Evolutionary conservation across 2,113 vertebrate genomes (phyloP).

Genomic region (Crotalus viridis): DNA sequence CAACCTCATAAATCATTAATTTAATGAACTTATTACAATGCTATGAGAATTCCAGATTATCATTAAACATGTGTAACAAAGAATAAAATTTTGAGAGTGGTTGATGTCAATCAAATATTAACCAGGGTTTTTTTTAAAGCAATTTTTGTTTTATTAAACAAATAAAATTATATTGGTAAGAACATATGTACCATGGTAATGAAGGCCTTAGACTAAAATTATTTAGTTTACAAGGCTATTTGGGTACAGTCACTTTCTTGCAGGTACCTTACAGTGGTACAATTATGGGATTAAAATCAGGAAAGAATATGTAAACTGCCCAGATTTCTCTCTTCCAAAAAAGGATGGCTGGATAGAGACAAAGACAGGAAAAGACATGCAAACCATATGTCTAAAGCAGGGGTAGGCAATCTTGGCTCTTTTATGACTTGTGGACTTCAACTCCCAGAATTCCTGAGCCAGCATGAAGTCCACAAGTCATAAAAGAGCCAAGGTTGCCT

Average conservation of each 20-base stretch:
- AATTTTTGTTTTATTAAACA: neutral
- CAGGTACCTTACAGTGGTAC: neutral
- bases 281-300: neutral
- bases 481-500: too few relatives aligned
- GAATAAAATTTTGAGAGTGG: conserved; percentile 24
- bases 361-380: neutral
- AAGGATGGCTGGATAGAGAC: neutral
- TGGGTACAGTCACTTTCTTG: neutral
- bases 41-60: conserved; percentile 20
- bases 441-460: too few relatives aligned
- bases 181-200: neutral
- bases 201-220: neutral
- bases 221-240: neutral
- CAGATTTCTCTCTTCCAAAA: neutral
- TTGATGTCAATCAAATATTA: conserved; percentile 55
- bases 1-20: conserved; percentile 28
- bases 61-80: conserved; percentile 17
- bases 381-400: neutral
- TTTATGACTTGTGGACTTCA: too few relatives aligned
- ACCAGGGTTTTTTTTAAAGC: conserved; percentile 34
- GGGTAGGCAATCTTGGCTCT: too few relatives aligned
- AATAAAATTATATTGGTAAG: neutral
- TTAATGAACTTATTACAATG: conserved; percentile 68
- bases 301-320: neutral
- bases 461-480: too few relatives aligned